These are phyloP conservation scores for Melanostigma gelatinosum DNA, from an alignment of 2,113 vertebrate species.

Conservation along the genomic window DNA sequence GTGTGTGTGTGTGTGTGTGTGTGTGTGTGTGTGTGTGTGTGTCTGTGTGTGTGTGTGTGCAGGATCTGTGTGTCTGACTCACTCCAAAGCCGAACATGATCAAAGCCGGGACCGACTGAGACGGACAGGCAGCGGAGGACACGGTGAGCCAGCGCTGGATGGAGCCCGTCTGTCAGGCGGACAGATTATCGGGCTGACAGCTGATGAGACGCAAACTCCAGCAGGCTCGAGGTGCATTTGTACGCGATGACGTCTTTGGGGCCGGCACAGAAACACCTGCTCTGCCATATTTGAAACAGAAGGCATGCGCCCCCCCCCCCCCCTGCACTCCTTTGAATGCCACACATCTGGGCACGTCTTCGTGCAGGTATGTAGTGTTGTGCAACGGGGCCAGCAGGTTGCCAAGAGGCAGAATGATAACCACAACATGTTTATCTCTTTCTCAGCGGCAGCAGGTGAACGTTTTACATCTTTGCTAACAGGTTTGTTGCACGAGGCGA, in stretches of 20 bases:
- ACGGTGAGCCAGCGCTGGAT: conserved; percentile 55
- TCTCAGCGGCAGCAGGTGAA: conserved; percentile 1
- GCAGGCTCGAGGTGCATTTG: conserved; percentile 4
- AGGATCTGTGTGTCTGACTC: conserved; percentile 56
- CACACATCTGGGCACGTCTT: conserved; percentile 39
- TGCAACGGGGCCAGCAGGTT: conserved; percentile 25
- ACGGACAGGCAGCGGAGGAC: conserved; percentile 61
- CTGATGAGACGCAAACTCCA: conserved; percentile 29
- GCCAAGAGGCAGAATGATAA: conserved; percentile 29
- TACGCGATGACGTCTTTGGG: conserved; percentile 1
- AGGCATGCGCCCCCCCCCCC: background rate
- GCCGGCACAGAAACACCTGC: conserved; percentile 31
- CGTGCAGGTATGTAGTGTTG: conserved; percentile 4
- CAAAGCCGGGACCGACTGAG: conserved; percentile 64
- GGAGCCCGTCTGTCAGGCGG: conserved; percentile 35
- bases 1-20: conserved; percentile 25
- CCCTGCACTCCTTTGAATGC: background rate
- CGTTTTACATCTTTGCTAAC: background rate
- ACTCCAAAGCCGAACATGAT: conserved; percentile 62
- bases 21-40: conserved; percentile 39
- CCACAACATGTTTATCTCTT: conserved; percentile 32
- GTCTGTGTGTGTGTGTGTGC: conserved; percentile 21
- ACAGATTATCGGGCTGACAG: conserved; percentile 20
- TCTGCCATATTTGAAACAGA: conserved; percentile 43
- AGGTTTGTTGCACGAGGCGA: conserved; percentile 2